Conservation (phyloP, 2,797 vertebrate genomes). For the Selene dorsalis region DNA sequence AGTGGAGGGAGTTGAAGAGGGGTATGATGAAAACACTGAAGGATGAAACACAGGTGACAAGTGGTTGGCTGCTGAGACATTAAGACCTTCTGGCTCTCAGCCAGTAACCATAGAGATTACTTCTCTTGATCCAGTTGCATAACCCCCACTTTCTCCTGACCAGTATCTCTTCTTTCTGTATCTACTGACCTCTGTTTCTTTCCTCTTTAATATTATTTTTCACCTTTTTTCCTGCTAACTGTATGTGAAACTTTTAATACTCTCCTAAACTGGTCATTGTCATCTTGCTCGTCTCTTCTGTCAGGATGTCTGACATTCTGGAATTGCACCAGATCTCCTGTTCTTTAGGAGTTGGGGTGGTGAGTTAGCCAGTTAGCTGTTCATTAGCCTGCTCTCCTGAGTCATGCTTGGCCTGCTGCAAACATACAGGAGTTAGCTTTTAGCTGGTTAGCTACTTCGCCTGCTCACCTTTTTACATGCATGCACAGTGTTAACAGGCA, state of each 20-base stretch:
- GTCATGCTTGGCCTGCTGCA: slow-evolving; percentile 16
- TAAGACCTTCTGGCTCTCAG: slow-evolving; percentile 27
- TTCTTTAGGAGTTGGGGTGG: slow-evolving; percentile 67
- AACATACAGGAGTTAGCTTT: neutral
- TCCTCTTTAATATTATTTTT: neutral
- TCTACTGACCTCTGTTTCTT: neutral
- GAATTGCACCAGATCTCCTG: slow-evolving; percentile 77
- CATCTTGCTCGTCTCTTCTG: slow-evolving; percentile 7
- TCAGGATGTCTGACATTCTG: slow-evolving; percentile 74
- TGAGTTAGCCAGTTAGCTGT: slow-evolving; percentile 64
- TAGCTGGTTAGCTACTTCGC: slow-evolving; percentile 3
- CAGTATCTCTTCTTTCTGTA: neutral
- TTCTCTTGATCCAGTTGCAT: slow-evolving; percentile 33
- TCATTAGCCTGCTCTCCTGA: slow-evolving; percentile 19
- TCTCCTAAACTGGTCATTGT: neutral
- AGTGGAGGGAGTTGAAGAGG: neutral
- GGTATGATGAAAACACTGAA: neutral
- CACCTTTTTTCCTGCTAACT: neutral
- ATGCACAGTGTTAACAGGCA: slow-evolving; percentile 11
- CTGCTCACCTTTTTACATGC: slow-evolving; percentile 10
- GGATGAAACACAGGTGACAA: neutral
- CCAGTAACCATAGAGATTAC: slow-evolving; percentile 56
- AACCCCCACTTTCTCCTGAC: slow-evolving; percentile 19
- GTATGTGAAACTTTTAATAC: neutral
- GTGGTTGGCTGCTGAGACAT: slow-evolving; percentile 30